Base-by-base conservation (phyloP, 1,140 invertebrate genomes). In the Pentalonia nigronervosa region DNA sequence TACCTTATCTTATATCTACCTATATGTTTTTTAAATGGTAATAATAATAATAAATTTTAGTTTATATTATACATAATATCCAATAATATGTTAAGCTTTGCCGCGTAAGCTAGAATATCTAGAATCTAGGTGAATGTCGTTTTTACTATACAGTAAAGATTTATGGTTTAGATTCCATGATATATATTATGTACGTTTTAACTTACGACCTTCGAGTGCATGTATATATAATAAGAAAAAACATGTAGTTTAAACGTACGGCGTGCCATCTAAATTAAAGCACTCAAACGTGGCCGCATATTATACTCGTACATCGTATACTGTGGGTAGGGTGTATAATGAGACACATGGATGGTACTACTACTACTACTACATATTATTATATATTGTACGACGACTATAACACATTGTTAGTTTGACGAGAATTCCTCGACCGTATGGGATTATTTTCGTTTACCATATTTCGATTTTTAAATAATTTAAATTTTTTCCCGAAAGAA, bases 221-320 rank as follows among this genome's bases (percentile, higher is more conserved):
- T 56, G 21, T 76, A n/a, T 76, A 60, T 60, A 76, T 76, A n/a
- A 76, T 76, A 17, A 41, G n/a, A 36, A 53, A 89, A n/a, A 89
- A 30, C 60, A 76, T 76, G 60, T 76, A 76, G 60, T 89, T 56
- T 56, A 9, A 89, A 36, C 34, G 48, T 3, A 9, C 2, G 11
- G 47, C 87, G 34, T 56, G 87, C 25, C 87, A 89, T 89, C 50
- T 89, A 89, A 89, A 89, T 89, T 53, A 89, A 53, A 89, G 36
- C 34, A 53, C 34, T 89, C 34, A 53, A 56, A 25, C 14, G 21
- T 30, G 30, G 45, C 8, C 86, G 20, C 48, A 76, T 76, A 76
- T 76, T n/a, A 76, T 67, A n/a, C n/a, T n/a, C n/a, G n/a, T n/a
- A 67, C 60, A 67, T 14, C n/a, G 60, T 76, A n/a, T 34, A n/a